A percentile compares a stretch with the other conserved stretches of the same genome.
These are phyloP conservation scores for Caenorhabditis wallacei DNA, from an alignment of 2,888 invertebrate species.

Conservation along the genomic window DNA sequence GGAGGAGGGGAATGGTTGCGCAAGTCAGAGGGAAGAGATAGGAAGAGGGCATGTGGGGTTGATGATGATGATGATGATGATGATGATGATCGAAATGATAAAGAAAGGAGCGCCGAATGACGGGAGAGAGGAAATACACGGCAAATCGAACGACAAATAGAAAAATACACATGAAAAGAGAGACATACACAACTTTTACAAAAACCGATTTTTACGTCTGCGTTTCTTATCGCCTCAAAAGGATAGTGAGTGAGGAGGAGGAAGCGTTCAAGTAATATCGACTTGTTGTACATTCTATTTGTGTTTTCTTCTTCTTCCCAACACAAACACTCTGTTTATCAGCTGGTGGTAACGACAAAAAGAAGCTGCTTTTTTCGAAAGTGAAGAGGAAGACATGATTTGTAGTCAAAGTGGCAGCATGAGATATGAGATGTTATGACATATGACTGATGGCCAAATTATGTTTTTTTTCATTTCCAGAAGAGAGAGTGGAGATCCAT, in stretches of 20 bases:
- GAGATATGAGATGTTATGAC: conserved; percentile 51
- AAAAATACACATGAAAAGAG: conserved; percentile 16
- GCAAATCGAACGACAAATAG: conserved; percentile 42
- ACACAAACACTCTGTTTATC: conserved; percentile 39
- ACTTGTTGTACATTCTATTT: conserved; percentile 35
- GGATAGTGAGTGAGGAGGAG: conserved; percentile 8
- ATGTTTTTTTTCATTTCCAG: conserved; percentile 4
- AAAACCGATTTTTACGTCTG: conserved; percentile 36
- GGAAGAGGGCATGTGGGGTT: conserved; percentile 13
- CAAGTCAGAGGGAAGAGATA: background rate
- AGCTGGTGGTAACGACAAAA: conserved; percentile 32
- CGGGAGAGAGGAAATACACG: conserved; percentile 30
- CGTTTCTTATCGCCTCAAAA: conserved; percentile 41
- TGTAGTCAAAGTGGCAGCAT: conserved; percentile 20
- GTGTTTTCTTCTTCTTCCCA: conserved; percentile 16
- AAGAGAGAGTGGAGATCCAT: background rate
- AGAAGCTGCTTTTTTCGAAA: conserved; percentile 17
- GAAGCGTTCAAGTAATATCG: conserved; percentile 33
- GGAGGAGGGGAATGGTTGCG: conserved; percentile 5
- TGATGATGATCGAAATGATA: conserved; percentile 46
- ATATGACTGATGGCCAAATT: conserved; percentile 6
- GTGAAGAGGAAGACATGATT: conserved; percentile 12
- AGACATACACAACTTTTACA: conserved; percentile 10
- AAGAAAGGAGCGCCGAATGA: conserved; percentile 52
- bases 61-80: background rate